Evolutionary conservation across 2,888 invertebrate species (phyloP).

Genomic region (Drosophila sordidula): DNA sequence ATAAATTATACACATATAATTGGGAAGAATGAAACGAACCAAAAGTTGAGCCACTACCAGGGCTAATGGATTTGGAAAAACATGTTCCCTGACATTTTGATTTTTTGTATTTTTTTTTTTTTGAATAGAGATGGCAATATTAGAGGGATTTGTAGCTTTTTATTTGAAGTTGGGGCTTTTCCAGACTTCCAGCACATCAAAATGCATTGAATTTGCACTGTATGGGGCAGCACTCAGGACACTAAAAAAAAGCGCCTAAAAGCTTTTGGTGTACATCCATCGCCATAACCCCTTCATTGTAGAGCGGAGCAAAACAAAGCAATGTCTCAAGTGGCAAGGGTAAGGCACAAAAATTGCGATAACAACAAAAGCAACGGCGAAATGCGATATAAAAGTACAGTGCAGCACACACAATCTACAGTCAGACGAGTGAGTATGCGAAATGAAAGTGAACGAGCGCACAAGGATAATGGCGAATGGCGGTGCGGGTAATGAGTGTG

Average conservation of each 20-base stretch:
- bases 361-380: conserved; percentile 49
- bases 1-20: too few species aligned
- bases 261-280: conserved; percentile 65
- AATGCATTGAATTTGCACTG: conserved; percentile 42
- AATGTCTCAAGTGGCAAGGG: conserved; percentile 81
- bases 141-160: conserved; percentile 8
- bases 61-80: not conserved
- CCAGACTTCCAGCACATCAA: conserved; percentile 20
- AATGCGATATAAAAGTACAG: conserved; percentile 59
- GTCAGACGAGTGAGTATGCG: conserved; percentile 59
- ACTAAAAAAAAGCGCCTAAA: conserved; percentile 55
- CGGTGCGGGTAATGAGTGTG: conserved; percentile 79
- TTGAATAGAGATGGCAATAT: conserved; percentile 8
- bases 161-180: conserved; percentile 18
- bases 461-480: conserved; percentile 75
- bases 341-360: conserved; percentile 72
- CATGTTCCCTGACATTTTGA: not conserved
- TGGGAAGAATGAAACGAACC: too few species aligned
- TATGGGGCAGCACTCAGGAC: conserved; percentile 27
- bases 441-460: conserved; percentile 82
- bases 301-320: conserved; percentile 67
- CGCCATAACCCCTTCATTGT: conserved; percentile 69
- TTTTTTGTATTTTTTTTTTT: not conserved
- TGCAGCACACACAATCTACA: conserved; percentile 38
- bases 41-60: not conserved